Conservation (phyloP, 2,797 vertebrate species). For the Mycteria americana region DNA sequence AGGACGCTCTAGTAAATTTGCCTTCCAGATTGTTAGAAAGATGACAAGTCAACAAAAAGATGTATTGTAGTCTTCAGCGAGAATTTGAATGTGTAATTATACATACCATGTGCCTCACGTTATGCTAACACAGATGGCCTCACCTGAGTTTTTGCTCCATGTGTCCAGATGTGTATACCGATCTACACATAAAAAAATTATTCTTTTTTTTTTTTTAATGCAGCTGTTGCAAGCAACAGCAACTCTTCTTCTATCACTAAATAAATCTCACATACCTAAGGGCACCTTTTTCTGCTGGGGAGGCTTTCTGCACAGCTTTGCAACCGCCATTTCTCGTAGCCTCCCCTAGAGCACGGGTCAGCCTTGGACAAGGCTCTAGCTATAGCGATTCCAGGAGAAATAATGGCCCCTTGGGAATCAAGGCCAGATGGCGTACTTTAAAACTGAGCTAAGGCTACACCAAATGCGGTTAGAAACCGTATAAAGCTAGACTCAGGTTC, state of each 20-base stretch:
- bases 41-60: slow-evolving; percentile 57
- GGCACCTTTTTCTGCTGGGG: neutral
- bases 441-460: neutral
- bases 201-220: neutral
- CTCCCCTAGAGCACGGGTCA: neutral
- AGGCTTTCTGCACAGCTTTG: neutral
- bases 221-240: neutral
- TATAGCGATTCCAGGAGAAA: neutral
- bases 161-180: neutral
- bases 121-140: slow-evolving; percentile 7
- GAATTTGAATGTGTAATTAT: slow-evolving; percentile 30
- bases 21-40: neutral
- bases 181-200: neutral
- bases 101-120: neutral
- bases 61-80: neutral
- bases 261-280: neutral
- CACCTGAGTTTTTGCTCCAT: neutral
- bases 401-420: neutral
- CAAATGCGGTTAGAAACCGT: neutral
- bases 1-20: slow-evolving; percentile 7
- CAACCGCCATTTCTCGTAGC: neutral
- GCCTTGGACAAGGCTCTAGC: neutral
- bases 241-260: neutral
- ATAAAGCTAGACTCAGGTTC: neutral
- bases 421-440: slow-evolving; percentile 21